Conservation (phyloP, 2,888 invertebrate species). For the Xylota segnis region DNA sequence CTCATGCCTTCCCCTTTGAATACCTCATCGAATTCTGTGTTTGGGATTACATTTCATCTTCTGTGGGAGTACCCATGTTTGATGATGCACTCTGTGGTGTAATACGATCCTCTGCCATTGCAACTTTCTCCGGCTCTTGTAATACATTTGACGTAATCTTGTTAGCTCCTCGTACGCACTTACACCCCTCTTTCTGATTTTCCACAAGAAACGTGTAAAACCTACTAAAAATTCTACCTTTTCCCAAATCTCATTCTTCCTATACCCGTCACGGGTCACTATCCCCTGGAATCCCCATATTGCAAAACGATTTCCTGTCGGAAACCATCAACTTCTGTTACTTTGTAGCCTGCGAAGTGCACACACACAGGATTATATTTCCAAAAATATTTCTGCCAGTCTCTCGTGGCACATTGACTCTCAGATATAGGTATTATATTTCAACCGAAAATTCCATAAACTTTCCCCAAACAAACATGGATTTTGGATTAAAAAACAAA, state of each 20-base stretch:
- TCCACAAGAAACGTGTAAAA: neutral
- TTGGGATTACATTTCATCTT: too few species aligned
- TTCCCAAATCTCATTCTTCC: neutral
- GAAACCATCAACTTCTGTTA: neutral
- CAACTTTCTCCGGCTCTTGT: too few species aligned
- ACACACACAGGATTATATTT: neutral
- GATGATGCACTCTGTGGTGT: too few species aligned
- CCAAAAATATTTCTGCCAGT: neutral
- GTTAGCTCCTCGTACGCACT: too few species aligned
- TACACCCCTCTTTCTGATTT: neutral
- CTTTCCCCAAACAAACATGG: slow-evolving; percentile 9
- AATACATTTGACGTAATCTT: neutral
- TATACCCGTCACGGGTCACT: neutral
- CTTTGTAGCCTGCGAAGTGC: slow-evolving; percentile 1
- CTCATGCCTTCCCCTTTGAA: too few species aligned
- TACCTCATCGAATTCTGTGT: too few species aligned
- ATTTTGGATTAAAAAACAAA: neutral
- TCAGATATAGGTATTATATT: slow-evolving; percentile 11
- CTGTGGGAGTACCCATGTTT: too few species aligned
- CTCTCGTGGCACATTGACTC: neutral
- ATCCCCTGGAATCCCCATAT: neutral
- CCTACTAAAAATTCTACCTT: neutral
- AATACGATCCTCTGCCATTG: too few species aligned
- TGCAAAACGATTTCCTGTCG: neutral
- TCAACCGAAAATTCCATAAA: slow-evolving; percentile 39